phyloP scores from a whole-genome alignment of 1,140 invertebrate genomes.

The Leptinotarsa defecta region DNA sequence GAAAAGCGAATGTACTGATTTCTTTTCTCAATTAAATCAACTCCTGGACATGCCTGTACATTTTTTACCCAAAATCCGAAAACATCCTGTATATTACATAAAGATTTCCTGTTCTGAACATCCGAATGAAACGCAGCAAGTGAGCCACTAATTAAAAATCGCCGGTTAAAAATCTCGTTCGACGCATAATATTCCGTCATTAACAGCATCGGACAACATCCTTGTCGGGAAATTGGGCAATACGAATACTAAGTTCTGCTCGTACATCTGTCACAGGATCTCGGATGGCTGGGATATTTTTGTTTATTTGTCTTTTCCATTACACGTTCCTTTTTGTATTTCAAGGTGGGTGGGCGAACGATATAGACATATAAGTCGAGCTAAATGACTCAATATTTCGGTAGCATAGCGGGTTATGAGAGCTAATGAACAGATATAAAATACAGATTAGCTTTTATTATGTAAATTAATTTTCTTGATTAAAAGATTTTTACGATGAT shows the following conservation, averaged over 20 bases:
- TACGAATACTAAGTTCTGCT: not conserved
- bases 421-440: conserved; percentile 21
- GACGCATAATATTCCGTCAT: not conserved
- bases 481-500: not conserved
- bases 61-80: no score
- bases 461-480: conserved; percentile 26
- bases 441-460: conserved; percentile 29
- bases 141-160: not conserved
- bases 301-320: conserved; percentile 11
- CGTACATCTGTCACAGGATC: conserved; percentile 27
- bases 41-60: no score
- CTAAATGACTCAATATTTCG: conserved; percentile 28
- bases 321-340: conserved; percentile 23
- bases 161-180: not conserved
- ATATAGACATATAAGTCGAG: conserved; percentile 27
- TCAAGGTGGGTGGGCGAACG: conserved; percentile 26
- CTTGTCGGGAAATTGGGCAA: conserved; percentile 10
- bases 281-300: conserved; percentile 13
- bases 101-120: no score
- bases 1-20: conserved; percentile 23
- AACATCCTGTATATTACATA: no score
- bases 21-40: not conserved
- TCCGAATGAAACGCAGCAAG: not conserved
- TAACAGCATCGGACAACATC: conserved; percentile 5
- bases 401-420: conserved; percentile 26